Evolutionary conservation across 2,888 invertebrate species (phyloP).

Genomic region (Eupithecia tripunctaria): DNA sequence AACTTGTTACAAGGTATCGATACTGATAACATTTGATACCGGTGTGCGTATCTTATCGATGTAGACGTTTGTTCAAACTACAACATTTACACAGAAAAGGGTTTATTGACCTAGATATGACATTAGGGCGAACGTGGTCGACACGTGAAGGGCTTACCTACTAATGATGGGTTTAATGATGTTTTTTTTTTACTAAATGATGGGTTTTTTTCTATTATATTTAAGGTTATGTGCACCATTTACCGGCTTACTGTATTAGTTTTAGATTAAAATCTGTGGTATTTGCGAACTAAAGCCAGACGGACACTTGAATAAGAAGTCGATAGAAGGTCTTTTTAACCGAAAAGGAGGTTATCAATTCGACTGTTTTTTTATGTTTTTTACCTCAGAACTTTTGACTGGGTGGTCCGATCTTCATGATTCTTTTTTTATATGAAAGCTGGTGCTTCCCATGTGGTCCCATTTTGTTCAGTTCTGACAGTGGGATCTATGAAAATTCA

Average conservation of each 20-base stretch:
- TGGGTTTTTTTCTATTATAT: neutral
- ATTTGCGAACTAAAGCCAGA: neutral
- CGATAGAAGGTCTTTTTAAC: neutral
- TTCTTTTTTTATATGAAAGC: no score
- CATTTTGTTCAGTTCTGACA: no score
- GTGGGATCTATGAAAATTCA: no score
- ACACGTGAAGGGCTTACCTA: slow-evolving; percentile 14
- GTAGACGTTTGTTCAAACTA: neutral
- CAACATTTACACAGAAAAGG: slow-evolving; percentile 22
- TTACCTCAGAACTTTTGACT: no score
- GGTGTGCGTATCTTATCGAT: slow-evolving; percentile 4
- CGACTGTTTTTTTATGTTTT: no score
- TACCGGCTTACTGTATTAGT: neutral
- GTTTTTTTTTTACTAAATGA: no score
- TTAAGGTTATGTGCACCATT: neutral
- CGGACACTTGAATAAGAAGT: neutral
- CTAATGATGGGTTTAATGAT: neutral
- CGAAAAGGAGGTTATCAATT: no score
- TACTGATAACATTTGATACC: neutral
- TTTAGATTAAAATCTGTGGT: neutral
- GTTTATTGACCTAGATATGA: slow-evolving; percentile 34
- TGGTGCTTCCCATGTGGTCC: no score
- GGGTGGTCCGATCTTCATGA: no score
- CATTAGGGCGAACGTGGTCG: slow-evolving; percentile 12
- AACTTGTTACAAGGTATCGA: slow-evolving; percentile 13